Evolutionary conservation across 2,888 invertebrate species (phyloP), one percentile per base, ranked within the genome.

Genomic region (Zelleria hepariella): DNA sequence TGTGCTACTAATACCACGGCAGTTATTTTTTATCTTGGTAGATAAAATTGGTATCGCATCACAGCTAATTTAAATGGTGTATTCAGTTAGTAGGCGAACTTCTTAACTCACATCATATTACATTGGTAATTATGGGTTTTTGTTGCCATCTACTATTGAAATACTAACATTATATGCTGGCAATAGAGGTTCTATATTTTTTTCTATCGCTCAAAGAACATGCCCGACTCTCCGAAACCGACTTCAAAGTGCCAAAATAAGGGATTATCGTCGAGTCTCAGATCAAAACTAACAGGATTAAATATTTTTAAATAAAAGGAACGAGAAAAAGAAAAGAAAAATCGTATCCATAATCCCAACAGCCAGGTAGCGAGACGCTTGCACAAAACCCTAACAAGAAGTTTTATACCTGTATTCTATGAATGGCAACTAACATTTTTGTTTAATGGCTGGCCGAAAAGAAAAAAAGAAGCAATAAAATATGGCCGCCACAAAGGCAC

Each of bases 401-500:
- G 77, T 5, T 80, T 80, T 86, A 79, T 87, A 86, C 86, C 86
- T 87, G 86, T 76, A 75, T 77, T 69, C 80, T 80, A 84, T 86
- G 82, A 86, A 86, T 83, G 82, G 74, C 73, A 76, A 73, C 80
- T 52, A 42, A 42, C 32, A 82, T 80, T 83, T 81, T 78, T 67
- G 78, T 81, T 73, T 74, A 74, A 75, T 75, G 73, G 73, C 71
- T 75, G 74, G 65, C 32, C 0, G 32, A 42, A 42, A 68, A 69
- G 68, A 72, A 80, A 82, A 82, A 78, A 73, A 77, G 74, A 72
- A 68, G 75, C 74, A 80, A 82, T 79, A 80, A 86, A 85, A 80
- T 73, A 86, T 87, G 86, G 86, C 85, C 71, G 85, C 76, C 78
- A 75, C 78, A 85, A 83, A 83, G 82, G 82, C 79, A 81, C 82